A percentile compares a stretch with the other conserved stretches of the same genome.
phyloP scores from a whole-genome alignment of 2,797 vertebrate species.

The Poecilia gillii region DNA sequence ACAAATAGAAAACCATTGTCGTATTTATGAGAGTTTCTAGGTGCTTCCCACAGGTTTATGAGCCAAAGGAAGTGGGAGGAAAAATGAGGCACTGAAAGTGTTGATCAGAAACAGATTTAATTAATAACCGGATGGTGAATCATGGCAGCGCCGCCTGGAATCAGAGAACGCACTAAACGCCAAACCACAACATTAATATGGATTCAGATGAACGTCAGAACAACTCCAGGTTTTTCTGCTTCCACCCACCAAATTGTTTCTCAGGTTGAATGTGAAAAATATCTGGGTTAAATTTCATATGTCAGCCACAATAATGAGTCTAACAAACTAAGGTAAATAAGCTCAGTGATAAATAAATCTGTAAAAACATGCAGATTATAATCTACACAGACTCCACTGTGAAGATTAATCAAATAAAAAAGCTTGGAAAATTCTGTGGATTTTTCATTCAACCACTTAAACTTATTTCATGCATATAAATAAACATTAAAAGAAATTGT shows the following conservation, averaged over 20 bases:
- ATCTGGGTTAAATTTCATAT: neutral
- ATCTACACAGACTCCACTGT: neutral
- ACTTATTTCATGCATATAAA: no score
- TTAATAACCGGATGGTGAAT: slow-evolving; percentile 43
- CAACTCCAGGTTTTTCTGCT: slow-evolving; percentile 2
- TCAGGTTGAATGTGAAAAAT: neutral
- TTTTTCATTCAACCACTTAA: no score
- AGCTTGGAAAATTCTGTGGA: no score
- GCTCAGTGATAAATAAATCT: no score
- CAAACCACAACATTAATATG: neutral
- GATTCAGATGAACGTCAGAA: neutral
- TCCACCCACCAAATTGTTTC: neutral
- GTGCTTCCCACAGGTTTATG: slow-evolving; percentile 7
- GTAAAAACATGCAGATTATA: neutral
- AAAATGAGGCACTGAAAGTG: slow-evolving; percentile 27
- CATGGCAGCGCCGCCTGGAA: slow-evolving; percentile 2
- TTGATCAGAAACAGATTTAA: slow-evolving; percentile 46
- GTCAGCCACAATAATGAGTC: neutral
- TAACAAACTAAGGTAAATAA: neutral
- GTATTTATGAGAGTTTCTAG: neutral
- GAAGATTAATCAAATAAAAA: no score
- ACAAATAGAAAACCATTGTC: neutral
- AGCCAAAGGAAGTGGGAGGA: slow-evolving; percentile 29
- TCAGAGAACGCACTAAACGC: slow-evolving; percentile 12
- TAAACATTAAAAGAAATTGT: no score